These are phyloP conservation scores for Agrotis ipsilon DNA, from an alignment of 2,888 invertebrate species.

Conservation along the genomic window DNA sequence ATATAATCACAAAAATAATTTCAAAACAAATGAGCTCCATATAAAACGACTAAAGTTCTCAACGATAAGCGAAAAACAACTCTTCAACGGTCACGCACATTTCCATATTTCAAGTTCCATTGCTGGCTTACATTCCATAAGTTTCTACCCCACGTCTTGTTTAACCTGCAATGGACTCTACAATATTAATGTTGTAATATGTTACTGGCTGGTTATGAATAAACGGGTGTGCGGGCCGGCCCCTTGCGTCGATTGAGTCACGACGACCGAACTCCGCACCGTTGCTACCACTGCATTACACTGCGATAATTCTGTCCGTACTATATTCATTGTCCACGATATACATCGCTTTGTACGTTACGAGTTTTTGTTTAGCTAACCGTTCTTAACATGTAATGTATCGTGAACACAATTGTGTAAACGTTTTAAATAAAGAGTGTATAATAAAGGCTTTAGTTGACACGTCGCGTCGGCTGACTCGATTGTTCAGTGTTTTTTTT, in stretches of 20 bases:
- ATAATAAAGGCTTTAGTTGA: conserved; percentile 48
- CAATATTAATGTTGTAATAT: conserved; percentile 41
- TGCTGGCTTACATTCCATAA: conserved; percentile 23
- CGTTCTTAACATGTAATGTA: conserved; percentile 47
- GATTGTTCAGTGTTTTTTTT: conserved; percentile 54
- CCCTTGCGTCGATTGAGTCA: conserved; percentile 82
- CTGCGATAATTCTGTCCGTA: conserved; percentile 68
- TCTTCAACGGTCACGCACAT: conserved; percentile 25
- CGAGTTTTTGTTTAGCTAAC: conserved; percentile 20
- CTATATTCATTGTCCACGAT: conserved; percentile 61
- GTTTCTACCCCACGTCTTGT: conserved; percentile 44
- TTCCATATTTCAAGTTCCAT: conserved; percentile 53
- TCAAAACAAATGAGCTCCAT: conserved; percentile 40
- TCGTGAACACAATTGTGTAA: conserved; percentile 18
- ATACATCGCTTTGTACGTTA: conserved; percentile 71
- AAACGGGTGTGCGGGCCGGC: conserved; percentile 76
- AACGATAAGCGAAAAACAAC: conserved; percentile 48
- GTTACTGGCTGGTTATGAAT: conserved; percentile 64
- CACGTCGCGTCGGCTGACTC: conserved; percentile 58
- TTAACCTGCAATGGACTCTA: conserved; percentile 65
- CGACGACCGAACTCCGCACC: conserved; percentile 83
- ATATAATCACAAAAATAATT: conserved; percentile 12
- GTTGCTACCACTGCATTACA: conserved; percentile 74
- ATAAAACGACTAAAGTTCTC: conserved; percentile 47
- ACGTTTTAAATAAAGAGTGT: conserved; percentile 25